phyloP scores from a whole-genome alignment of 2,888 invertebrate species.

The Synergus japonicus region DNA sequence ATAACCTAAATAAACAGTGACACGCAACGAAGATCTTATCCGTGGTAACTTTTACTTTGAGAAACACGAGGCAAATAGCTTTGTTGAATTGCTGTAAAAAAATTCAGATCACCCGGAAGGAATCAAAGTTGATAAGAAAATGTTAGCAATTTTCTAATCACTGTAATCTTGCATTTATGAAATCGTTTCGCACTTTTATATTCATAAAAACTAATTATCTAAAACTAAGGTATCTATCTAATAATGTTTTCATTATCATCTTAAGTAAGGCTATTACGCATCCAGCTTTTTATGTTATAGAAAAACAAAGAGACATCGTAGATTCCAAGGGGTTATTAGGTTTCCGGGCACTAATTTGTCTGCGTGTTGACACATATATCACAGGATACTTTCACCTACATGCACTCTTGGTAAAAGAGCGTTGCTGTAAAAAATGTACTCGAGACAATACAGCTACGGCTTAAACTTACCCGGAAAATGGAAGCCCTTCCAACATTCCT shows the following conservation, averaged over 20 bases:
- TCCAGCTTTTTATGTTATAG: not conserved
- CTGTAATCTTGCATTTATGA: not conserved
- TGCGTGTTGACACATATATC: slow-evolving; percentile 33
- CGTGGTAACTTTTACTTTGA: slow-evolving; percentile 10
- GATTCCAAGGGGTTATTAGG: not conserved
- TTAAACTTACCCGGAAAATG: slow-evolving; percentile 52
- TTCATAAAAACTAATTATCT: not conserved
- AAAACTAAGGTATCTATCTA: too few relatives aligned
- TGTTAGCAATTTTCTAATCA: not conserved
- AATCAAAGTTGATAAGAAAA: not conserved
- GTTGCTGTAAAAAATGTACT: slow-evolving; percentile 28
- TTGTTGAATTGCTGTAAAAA: slow-evolving; percentile 5
- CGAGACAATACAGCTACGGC: slow-evolving; percentile 41
- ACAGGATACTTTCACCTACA: not conserved
- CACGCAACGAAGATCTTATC: slow-evolving; percentile 61
- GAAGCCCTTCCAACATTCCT: slow-evolving; percentile 46
- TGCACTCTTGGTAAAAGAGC: slow-evolving; percentile 13
- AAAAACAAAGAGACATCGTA: not conserved
- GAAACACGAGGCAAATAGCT: slow-evolving; percentile 30
- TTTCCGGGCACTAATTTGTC: slow-evolving; percentile 17
- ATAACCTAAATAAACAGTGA: slow-evolving; percentile 60
- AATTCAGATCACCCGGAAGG: slow-evolving; percentile 20
- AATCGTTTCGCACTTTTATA: not conserved
- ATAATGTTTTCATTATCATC: not conserved
- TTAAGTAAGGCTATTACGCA: not conserved